Conservation (phyloP, 2,797 vertebrate species). For the Sebastes cheni region DNA sequence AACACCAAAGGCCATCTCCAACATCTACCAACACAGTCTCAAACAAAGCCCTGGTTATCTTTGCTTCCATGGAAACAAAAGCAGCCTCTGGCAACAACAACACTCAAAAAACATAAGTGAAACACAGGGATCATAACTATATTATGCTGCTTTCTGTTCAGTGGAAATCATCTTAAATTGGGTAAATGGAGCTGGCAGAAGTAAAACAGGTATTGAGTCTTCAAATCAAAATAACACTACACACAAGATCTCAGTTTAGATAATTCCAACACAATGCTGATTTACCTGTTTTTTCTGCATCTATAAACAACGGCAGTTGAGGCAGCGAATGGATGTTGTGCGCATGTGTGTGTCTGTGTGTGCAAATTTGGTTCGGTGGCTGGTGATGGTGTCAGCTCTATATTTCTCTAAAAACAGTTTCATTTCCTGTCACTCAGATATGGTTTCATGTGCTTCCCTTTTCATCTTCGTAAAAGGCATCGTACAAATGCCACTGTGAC, state of each 20-base stretch:
- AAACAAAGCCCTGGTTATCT: constrained; percentile 33
- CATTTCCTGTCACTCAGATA: constrained; percentile 70
- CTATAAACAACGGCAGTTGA: neutral
- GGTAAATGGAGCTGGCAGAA: neutral
- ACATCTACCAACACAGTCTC: constrained; percentile 10
- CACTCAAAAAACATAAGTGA: neutral
- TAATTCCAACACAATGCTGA: neutral
- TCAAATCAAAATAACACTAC: neutral
- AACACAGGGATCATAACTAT: neutral
- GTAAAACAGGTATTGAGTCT: neutral
- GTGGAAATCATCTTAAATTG: neutral
- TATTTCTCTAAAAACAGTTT: constrained; percentile 69
- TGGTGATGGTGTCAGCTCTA: constrained; percentile 53
- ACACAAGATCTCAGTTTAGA: neutral
- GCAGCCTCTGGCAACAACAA: constrained; percentile 19
- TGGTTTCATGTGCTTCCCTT: constrained; percentile 56
- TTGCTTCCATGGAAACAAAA: constrained; percentile 46
- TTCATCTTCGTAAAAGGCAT: constrained; percentile 52
- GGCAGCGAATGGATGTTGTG: neutral
- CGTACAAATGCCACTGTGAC: neutral
- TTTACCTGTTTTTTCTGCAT: neutral
- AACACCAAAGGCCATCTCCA: neutral
- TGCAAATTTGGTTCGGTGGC: neutral
- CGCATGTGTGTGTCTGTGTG: neutral
- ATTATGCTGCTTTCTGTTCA: neutral